These are phyloP conservation scores for Pristionchus exspectatus DNA, from an alignment of 2,888 invertebrate species.

Conservation along the genomic window DNA sequence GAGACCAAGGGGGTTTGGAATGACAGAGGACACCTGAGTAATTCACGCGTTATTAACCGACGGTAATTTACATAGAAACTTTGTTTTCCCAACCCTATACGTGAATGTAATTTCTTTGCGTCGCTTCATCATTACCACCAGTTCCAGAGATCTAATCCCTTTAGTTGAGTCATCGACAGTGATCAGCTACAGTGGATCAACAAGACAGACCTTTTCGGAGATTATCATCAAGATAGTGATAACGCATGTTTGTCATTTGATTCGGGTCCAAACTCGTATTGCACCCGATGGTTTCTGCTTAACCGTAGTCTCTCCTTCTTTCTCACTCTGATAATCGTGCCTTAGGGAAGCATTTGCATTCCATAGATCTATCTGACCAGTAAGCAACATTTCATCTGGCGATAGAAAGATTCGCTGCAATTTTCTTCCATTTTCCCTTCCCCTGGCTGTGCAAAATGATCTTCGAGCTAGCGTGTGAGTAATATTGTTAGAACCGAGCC, in stretches of 20 bases:
- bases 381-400: slow-evolving; percentile 29
- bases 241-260: neutral
- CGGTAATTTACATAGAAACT: too few species aligned
- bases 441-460: neutral
- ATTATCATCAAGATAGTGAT: neutral
- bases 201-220: neutral
- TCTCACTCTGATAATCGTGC: neutral
- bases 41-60: too few species aligned
- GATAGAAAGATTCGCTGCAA: neutral
- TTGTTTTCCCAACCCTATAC: neutral
- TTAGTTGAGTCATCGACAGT: neutral
- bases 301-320: slow-evolving; percentile 4
- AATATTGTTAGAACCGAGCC: neutral
- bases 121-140: neutral
- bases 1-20: too few species aligned
- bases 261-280: slow-evolving; percentile 5
- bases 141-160: slow-evolving; percentile 3
- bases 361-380: neutral
- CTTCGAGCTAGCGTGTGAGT: neutral
- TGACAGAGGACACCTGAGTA: too few species aligned
- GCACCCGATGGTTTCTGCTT: slow-evolving; percentile 1
- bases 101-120: neutral
- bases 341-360: neutral
- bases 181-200: neutral
- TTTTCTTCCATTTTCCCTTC: neutral